Base-by-base conservation (phyloP, 2,797 vertebrate genomes). In the Vultur gryphus region DNA sequence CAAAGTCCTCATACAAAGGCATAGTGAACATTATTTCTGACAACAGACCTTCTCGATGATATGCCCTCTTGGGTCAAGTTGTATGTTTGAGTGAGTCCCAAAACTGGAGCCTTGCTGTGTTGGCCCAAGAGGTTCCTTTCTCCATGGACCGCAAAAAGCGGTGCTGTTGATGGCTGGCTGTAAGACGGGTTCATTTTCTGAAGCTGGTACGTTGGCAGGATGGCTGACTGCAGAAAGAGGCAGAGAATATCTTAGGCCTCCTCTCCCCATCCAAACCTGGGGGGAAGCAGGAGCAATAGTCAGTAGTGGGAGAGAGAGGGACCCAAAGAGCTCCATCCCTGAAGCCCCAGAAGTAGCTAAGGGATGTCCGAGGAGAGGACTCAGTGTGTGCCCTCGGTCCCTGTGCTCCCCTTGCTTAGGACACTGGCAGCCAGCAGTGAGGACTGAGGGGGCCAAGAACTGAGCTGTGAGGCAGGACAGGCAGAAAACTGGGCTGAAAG, bases 91-190 rank as follows among this genome's bases (percentile, higher is more conserved):
- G 44, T 3, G 20, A 87, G 21, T 41, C 61, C 10, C 58, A 44
- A 0, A 54, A 13, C 49, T 37, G 49, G n/a, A 71, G 23, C 59
- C 16, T 71, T 31, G 64, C 48, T 55, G 7, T 43, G 29, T 37
- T 52, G 72, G 9, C 35, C 19, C 43, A 14, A 41, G 52, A 64
- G 21, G 35, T 9, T 93, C 7, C 72, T 90, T 81, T 24, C 49
- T 55, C 14, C 3, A 4, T 13, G 28, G 21, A 17, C 13, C 4
- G 1, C 9, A 13, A 43, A 58, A 39, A 64, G 7, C 1, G 0
- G 11, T 51, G 37, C 25, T 46, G 54, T 11, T 55, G 25, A 7
- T 37, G 33, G 24, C 48, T 69, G 49, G 8, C 28, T 80, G 43
- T 35, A 11, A 41, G 26, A 4, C 1, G 7, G 28, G 3, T 79